Conservation (phyloP, 2,888 invertebrate species). For the Pocota personata region DNA sequence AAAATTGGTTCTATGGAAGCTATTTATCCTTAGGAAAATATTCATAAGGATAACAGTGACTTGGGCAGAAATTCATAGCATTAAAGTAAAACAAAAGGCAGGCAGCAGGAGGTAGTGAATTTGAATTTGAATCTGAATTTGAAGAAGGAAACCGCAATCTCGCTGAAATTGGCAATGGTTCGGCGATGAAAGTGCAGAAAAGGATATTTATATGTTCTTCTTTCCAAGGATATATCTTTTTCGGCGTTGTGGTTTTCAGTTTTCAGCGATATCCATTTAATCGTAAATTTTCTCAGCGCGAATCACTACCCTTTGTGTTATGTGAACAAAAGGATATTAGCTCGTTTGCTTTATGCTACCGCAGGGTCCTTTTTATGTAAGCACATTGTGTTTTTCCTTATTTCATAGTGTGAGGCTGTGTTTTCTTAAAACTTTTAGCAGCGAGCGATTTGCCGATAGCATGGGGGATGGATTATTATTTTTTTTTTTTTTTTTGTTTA, state of each 20-base stretch:
- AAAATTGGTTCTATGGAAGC: slow-evolving; percentile 38
- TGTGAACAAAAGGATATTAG: slow-evolving; percentile 65
- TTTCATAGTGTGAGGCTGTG: slow-evolving; percentile 10
- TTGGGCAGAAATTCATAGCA: slow-evolving; percentile 59
- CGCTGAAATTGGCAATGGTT: slow-evolving; percentile 64
- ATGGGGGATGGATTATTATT: neutral
- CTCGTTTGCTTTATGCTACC: slow-evolving; percentile 62
- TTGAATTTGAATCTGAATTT: too few relatives aligned
- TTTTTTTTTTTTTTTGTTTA: slow-evolving; percentile 4
- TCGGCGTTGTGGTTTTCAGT: slow-evolving; percentile 6
- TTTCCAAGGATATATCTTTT: slow-evolving; percentile 36
- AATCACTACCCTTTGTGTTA: slow-evolving; percentile 30
- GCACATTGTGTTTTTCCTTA: slow-evolving; percentile 14
- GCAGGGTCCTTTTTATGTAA: slow-evolving; percentile 52
- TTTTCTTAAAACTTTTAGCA: slow-evolving; percentile 23
- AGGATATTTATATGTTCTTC: slow-evolving; percentile 42
- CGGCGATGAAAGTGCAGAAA: slow-evolving; percentile 20
- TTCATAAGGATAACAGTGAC: slow-evolving; percentile 72
- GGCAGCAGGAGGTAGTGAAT: neutral
- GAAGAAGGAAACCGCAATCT: slow-evolving; percentile 52
- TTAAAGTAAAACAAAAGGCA: slow-evolving; percentile 52
- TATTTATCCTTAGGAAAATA: slow-evolving; percentile 71
- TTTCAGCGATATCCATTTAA: slow-evolving; percentile 41
- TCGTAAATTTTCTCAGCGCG: slow-evolving; percentile 1
- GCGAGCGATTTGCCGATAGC: slow-evolving; percentile 5